These are phyloP conservation scores for Leptarthrus brevirostris DNA, from an alignment of 2,888 invertebrate genomes.

Conservation along the genomic window DNA sequence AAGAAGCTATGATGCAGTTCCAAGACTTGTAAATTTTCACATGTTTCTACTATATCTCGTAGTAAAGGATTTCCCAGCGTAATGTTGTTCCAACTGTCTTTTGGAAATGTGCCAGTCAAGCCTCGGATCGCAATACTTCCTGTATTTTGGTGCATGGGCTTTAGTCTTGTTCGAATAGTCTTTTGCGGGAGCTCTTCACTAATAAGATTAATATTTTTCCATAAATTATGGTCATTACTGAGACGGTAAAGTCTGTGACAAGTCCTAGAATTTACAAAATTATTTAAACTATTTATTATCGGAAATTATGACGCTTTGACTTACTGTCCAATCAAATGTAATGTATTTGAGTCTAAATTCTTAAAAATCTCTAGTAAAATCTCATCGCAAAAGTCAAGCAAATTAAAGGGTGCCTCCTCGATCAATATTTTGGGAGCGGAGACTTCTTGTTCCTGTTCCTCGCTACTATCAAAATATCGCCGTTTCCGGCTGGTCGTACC, in stretches of 20 bases:
- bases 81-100: slow-evolving; percentile 55
- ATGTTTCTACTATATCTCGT: slow-evolving; percentile 59
- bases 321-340: slow-evolving; percentile 63
- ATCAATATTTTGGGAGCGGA: slow-evolving; percentile 55
- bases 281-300: background rate
- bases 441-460: slow-evolving; percentile 49
- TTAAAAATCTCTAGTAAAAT: slow-evolving; percentile 64
- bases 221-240: slow-evolving; percentile 63
- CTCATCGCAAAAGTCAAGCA: slow-evolving; percentile 63
- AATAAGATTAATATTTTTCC: slow-evolving; percentile 63
- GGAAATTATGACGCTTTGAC: slow-evolving; percentile 48
- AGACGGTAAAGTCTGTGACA: slow-evolving; percentile 62
- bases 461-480: background rate
- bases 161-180: slow-evolving; percentile 61
- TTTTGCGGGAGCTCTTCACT: slow-evolving; percentile 59
- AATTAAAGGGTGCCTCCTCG: slow-evolving; percentile 52
- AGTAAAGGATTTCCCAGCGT: slow-evolving; percentile 60
- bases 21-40: slow-evolving; percentile 59
- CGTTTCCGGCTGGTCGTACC: background rate
- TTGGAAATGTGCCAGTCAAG: slow-evolving; percentile 58
- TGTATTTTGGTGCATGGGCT: slow-evolving; percentile 61
- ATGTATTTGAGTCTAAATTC: slow-evolving; percentile 62
- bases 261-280: slow-evolving; percentile 57
- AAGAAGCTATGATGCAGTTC: slow-evolving; percentile 64
- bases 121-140: slow-evolving; percentile 63